A percentile compares a stretch with the other conserved stretches of the same genome.
Evolutionary conservation across 1,140 invertebrate genomes (phyloP).

Genomic region (Neodiprion lecontei): DNA sequence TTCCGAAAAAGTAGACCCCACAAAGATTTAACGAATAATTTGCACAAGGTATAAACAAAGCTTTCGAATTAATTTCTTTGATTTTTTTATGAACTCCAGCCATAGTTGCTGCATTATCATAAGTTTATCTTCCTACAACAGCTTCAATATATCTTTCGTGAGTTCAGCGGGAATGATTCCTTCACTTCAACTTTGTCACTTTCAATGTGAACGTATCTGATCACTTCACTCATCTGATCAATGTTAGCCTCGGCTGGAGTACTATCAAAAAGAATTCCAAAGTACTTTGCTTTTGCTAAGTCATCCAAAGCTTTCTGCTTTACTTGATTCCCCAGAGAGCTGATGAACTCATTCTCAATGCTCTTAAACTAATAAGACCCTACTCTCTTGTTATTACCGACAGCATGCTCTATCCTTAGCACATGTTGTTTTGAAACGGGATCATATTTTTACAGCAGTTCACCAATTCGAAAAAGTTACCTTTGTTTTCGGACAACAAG

Average conservation of each 20-base stretch:
- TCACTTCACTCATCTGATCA: not conserved
- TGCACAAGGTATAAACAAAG: slow-evolving; percentile 20
- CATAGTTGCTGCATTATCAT: slow-evolving; percentile 40
- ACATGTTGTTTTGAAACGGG: too few species aligned
- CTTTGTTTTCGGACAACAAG: too few species aligned
- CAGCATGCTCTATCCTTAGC: too few species aligned
- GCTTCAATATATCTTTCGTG: not conserved
- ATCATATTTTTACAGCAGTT: too few species aligned
- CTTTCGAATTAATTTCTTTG: slow-evolving; percentile 20
- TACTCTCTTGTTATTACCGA: too few species aligned
- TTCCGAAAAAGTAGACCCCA: slow-evolving; percentile 5
- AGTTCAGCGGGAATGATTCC: not conserved
- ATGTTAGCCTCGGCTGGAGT: not conserved
- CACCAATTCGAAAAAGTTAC: too few species aligned
- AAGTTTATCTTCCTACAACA: slow-evolving; percentile 13
- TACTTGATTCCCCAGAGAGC: not conserved
- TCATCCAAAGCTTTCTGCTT: slow-evolving; percentile 1
- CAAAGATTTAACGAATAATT: slow-evolving; percentile 24
- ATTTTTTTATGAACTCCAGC: slow-evolving; percentile 24
- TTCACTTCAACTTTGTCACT: not conserved
- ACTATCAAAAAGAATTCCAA: slow-evolving; percentile 8
- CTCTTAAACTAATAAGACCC: too few species aligned
- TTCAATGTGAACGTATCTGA: not conserved
- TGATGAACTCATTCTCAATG: too few species aligned
- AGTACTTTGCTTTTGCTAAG: not conserved